Evolutionary conservation across 2,888 invertebrate species (phyloP), one percentile per base, ranked within the genome.

Genomic region (Galerucella pusilla): DNA sequence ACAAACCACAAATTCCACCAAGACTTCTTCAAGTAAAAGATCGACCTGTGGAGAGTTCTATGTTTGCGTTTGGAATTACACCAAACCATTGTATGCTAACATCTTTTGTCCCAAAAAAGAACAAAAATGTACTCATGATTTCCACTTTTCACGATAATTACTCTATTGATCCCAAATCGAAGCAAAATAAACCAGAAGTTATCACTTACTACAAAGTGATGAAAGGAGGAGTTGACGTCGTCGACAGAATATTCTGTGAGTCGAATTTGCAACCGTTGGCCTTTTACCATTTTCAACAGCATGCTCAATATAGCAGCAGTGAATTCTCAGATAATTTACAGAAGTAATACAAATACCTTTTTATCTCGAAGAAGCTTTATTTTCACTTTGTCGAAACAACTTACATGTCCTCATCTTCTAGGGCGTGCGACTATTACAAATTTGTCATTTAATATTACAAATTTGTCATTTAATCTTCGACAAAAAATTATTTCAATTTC

Each of bases 201-300:
- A 78, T 82, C 42, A 82, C 80, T 45, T 79, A 75, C 73, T 83
- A 83, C 73, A 81, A 83, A 71, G 52, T 54, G n/a, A 81, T 80
- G 46, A 83, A 84, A 78, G 74, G 75, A 52, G 81, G 83, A 57
- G 82, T 83, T 66, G 83, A 84, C 71, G 80, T 82, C 16, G 82
- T 84, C 35, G 83, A 84, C 75, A 78, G 80, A 80, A 68, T 72
- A 72, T 66, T 66, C 66, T 65, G 71, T 71, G 49, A 54, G 46
- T 73, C 64, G 71, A 49, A 68, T 68, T 66, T 65, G 65, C 59
- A 57, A 52, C 46, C 73, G 65, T 25, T 69, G 65, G 71, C 64
- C 71, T 35, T 64, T 71, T 46, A 71, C 75, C 25, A 11, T 72
- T 64, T 72, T 72, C 66, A 52, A 25, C 46, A 59, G 45, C 54